Evolutionary conservation across 2,797 vertebrate genomes (phyloP), one percentile per base, ranked within the genome.

Genomic region (Huso huso): DNA sequence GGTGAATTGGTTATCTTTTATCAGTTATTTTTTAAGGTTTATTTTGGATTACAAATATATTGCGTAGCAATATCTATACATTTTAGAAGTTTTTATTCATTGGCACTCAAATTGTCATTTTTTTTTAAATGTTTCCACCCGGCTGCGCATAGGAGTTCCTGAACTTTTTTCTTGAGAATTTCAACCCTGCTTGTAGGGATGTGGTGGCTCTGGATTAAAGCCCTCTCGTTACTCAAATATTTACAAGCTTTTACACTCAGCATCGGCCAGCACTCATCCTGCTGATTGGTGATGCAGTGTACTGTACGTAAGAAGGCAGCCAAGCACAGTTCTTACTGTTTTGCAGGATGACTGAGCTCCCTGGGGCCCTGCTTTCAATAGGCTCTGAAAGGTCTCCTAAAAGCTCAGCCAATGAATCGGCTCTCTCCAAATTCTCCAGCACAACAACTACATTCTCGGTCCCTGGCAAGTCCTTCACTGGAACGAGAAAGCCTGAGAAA

Each of bases 371-470:
- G 78, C 87, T 93, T 84, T 97, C 95, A 79, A 98, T 87, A 61
- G 92, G 87, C 74, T 90, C 88, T 77, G 95, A 88, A 70, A 97
- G 89, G 75, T 96, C 95, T 60, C 93, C 94, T n/a, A 98, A 75
- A 70, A 99, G 86, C 69, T 92, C 92, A 1, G 83, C 91, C 15
- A 96, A 85, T 1, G 93, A 94, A 0, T 77, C 62, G 10, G 89
- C 84, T 81, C 84, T 95, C 81, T 96, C 93, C 83, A 97, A 81
- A 49, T 94, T 93, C 77, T 94, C 90, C 81, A 96, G 81, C 73
- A 96, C 82, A 63, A 94, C 77, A 61, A 97, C 90, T 76, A 89
- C 90, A 84, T 90, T 89, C 79, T 85, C 87, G 59, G 75, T 80
- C 59, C 77, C 72, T 62, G 83, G 74, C 67, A 76, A 76, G 8